Conservation (phyloP, 2,888 invertebrate species). For the Vesta saturnalis region DNA sequence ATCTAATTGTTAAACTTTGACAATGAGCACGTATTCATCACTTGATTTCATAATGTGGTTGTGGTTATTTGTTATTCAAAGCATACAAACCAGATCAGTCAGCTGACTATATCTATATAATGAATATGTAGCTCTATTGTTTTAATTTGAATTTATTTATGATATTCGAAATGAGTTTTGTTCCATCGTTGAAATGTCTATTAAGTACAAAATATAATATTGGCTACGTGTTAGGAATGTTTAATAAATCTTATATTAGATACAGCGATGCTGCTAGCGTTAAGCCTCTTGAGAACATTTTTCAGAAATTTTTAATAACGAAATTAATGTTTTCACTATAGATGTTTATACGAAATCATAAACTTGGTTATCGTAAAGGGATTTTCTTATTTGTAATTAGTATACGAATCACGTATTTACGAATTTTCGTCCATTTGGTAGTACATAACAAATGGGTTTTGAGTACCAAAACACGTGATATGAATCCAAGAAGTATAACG, state of each 20-base stretch:
- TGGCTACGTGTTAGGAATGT: no score
- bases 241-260: no score
- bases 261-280: no score
- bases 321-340: neutral
- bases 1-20: neutral
- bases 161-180: neutral
- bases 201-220: no score
- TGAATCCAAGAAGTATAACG: neutral
- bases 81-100: neutral
- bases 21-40: neutral
- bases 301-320: neutral
- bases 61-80: constrained; percentile 4
- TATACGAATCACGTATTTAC: constrained; percentile 8
- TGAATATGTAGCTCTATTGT: constrained; percentile 4
- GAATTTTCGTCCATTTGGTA: constrained; percentile 15
- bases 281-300: no score
- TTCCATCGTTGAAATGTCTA: no score
- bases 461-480: constrained; percentile 13
- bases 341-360: neutral
- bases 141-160: constrained; percentile 8
- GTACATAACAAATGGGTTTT: constrained; percentile 16
- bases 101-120: constrained; percentile 1
- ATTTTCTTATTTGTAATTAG: constrained; percentile 7
- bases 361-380: neutral
- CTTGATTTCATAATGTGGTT: neutral